Base-by-base conservation (phyloP, 2,797 vertebrate species). In the Pipistrellus pygmaeus region DNA sequence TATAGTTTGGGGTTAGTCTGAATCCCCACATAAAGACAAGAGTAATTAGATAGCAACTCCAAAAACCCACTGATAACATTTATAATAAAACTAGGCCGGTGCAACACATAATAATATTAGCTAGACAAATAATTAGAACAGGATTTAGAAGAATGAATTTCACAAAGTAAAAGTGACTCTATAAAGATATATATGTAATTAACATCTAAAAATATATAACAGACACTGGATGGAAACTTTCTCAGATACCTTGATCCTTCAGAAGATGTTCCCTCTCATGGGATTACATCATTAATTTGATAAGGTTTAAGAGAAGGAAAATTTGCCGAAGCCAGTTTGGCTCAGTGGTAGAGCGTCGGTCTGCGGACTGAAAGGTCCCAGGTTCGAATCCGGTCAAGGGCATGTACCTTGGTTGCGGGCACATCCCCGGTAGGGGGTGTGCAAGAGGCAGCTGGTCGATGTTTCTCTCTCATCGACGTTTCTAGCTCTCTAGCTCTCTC, bases 121-220 rank as follows among this genome's bases (percentile, higher is more conserved):
- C 32, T 32, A 9, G 38, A 82, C 18, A 53, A 80, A 73, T 48
- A 82, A 89, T 68, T 69, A 51, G 10, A 12, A 21, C 14, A 93
- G 53, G 83, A 53, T 84, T 84, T 75, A 76, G 41, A 83, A 90
- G 27, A 93, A 78, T 73, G n/a, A 86, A 32, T 71, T 18, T 86
- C 14, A 66, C 83, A 66, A 64, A 80, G 23, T 14, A 80, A 81
- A 93, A 90, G 44, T 11, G n/a, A 77, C 51, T 82, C 20, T 69
- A 72, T 85, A 85, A 64, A 88, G 35, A 32, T 35, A 84, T 15
- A 20, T 0, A 48, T 27, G 17, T 86, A 94, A 90, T 90, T 80
- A 77, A 77, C 18, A 77, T 66, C 71, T 68, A 57, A 75, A 88
- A 85, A 93, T 30, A 32, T 10, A 12, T 62, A 41, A 68, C 1